A percentile compares a stretch with the other conserved stretches of the same genome.
phyloP scores from a whole-genome alignment of 2,888 invertebrate genomes.

The Lithophane semibrunnea region DNA sequence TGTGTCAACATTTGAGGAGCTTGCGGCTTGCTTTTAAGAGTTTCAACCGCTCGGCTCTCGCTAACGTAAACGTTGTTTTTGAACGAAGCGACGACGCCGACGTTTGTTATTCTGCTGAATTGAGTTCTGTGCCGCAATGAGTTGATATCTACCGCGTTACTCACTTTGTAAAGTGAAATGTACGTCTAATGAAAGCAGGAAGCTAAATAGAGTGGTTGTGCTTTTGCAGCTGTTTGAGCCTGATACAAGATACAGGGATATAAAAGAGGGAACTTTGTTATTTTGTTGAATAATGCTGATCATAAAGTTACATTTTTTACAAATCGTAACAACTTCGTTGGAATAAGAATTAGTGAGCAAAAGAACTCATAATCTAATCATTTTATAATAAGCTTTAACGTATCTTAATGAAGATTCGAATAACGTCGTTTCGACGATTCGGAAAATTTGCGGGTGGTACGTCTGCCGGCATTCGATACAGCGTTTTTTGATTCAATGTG shows the following conservation, averaged over 20 bases:
- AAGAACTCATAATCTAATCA: neutral
- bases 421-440: no score
- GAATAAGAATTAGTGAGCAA: neutral
- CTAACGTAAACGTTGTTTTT: slow-evolving; percentile 60
- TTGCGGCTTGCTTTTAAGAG: slow-evolving; percentile 63
- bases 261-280: neutral
- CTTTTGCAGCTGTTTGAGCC: slow-evolving; percentile 21
- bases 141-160: slow-evolving; percentile 37
- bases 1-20: slow-evolving; percentile 70
- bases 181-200: slow-evolving; percentile 27
- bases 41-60: slow-evolving; percentile 51
- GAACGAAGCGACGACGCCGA: slow-evolving; percentile 36
- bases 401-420: no score
- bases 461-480: no score
- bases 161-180: slow-evolving; percentile 30
- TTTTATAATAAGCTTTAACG: no score
- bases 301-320: neutral
- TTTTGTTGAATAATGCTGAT: neutral
- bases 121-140: slow-evolving; percentile 54
- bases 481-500: no score
- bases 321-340: no score
- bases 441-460: no score
- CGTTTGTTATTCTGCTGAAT: slow-evolving; percentile 64
- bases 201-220: slow-evolving; percentile 11
- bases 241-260: neutral